Conservation (phyloP, 2,797 vertebrate genomes). For the Coilia nasus region DNA sequence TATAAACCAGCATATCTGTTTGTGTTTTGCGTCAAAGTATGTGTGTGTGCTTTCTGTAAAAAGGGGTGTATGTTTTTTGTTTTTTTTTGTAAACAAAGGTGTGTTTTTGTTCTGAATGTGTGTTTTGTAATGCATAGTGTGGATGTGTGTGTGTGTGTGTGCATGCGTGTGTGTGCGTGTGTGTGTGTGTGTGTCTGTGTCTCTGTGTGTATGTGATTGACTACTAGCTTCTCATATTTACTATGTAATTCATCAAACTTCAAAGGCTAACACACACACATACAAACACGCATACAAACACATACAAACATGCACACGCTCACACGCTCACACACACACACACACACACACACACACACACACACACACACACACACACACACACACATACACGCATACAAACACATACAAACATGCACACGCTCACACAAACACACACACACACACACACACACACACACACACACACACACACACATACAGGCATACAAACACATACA, state of each 20-base stretch:
- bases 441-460: not conserved
- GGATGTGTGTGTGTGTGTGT: not conserved
- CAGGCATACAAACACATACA: not conserved
- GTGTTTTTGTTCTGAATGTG: too few species aligned
- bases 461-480: not conserved
- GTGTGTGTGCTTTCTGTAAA: not conserved
- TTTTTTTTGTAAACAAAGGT: too few species aligned
- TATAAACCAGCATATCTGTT: too few species aligned
- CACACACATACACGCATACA: not conserved
- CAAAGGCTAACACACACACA: not conserved
- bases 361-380: not conserved
- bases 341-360: not conserved
- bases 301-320: too few species aligned
- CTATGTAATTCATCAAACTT: not conserved
- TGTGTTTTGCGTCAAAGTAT: conserved; percentile 31
- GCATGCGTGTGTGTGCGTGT: not conserved
- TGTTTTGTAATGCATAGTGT: too few species aligned
- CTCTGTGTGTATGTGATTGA: not conserved
- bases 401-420: too few species aligned
- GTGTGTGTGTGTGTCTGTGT: not conserved
- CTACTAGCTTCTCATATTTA: not conserved
- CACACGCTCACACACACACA: not conserved
- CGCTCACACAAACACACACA: not conserved
- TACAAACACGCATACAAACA: not conserved
- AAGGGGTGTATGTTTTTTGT: too few species aligned